Percentiles rank a stretch among this genome's conserved stretches.
Evolutionary conservation across 2,888 invertebrate genomes (phyloP).

Genomic region (Isoperla grammatica): DNA sequence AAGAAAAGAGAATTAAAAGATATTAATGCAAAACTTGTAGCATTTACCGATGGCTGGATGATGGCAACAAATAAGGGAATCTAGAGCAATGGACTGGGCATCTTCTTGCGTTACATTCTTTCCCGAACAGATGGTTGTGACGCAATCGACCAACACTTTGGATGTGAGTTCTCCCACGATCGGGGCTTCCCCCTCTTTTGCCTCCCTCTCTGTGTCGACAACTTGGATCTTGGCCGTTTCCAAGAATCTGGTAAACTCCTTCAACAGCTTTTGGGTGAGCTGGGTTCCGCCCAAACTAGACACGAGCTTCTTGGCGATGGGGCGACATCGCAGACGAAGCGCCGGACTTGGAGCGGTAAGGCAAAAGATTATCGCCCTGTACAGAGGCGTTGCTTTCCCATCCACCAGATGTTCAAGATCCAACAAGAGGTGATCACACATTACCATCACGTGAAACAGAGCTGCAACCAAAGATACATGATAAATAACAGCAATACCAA

Average conservation of each 20-base stretch:
- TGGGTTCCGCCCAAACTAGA: conserved; percentile 54
- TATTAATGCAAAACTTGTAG: no score
- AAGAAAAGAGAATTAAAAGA: no score
- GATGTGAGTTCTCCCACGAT: conserved; percentile 37
- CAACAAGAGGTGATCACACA: conserved; percentile 65
- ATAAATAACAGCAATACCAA: no score
- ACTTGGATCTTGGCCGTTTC: conserved; percentile 52
- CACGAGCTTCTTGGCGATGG: conserved; percentile 56
- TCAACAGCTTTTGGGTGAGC: conserved; percentile 58
- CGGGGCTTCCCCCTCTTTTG: conserved; percentile 40
- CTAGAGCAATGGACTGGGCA: conserved; percentile 56
- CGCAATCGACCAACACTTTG: conserved; percentile 43
- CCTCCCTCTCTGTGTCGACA: conserved; percentile 39
- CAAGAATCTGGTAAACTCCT: conserved; percentile 56
- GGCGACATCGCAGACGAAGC: conserved; percentile 56
- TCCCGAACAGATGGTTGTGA: conserved; percentile 44
- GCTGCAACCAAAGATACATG: conserved; percentile 44
- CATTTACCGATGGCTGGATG: conserved; percentile 59
- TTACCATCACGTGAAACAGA: conserved; percentile 61
- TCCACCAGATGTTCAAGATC: conserved; percentile 63
- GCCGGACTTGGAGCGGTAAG: conserved; percentile 57
- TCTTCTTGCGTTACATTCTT: conserved; percentile 46
- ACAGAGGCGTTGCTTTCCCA: conserved; percentile 59
- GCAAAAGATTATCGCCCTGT: conserved; percentile 64
- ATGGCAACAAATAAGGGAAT: conserved; percentile 66